Base-by-base conservation (phyloP, 2,888 invertebrate genomes). In the Rhorus exstirpatorius region DNA sequence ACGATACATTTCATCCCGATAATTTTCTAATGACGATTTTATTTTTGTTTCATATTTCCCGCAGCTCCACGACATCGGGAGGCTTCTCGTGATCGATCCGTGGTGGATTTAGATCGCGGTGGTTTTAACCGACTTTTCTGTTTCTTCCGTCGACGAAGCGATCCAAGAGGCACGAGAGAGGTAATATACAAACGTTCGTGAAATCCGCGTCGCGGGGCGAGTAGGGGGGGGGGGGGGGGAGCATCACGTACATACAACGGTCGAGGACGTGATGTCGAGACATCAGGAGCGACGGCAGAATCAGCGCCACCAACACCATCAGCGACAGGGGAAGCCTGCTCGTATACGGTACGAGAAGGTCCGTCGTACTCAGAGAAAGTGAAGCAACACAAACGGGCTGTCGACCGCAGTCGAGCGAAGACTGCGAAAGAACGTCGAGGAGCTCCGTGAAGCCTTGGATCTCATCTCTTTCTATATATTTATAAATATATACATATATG, bases 361-460 rank as follows among this genome's bases (percentile, higher is more conserved):
- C 68, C 70, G 35, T 61, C 68, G 80, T 65, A 65, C 70, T 58
- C 80, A 71, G 80, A 80, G 80, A 80, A 80, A 80, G 80, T 80
- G 70, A 80, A 76, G 80, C 80, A 74, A 61, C 65, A n/a, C n/a
- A n/a, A n/a, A 17, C 53, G 49, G 78, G 46, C 58, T 31, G 72
- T 68, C 68, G 72, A 74, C 67, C 53, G 49, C 68, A 68, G 51
- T 68, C 74, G 65, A 74, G 74, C 65, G 35, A 61, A 68, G 67
- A 68, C 74, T 61, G 46, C 49, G 26, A 17, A 41, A 71, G 71
- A 68, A 71, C 71, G 14, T 60, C 14, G 31, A 60, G 31, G 65
- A 74, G 67, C 31, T 60, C 60, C 44, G 71, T 58, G 14, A 35
- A 60, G 58, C 71, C 65, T 53, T 35, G 21, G 51, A 17, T 71